phyloP scores from a whole-genome alignment of 1,140 invertebrate species.

The Lepidotrigona ventralis region DNA sequence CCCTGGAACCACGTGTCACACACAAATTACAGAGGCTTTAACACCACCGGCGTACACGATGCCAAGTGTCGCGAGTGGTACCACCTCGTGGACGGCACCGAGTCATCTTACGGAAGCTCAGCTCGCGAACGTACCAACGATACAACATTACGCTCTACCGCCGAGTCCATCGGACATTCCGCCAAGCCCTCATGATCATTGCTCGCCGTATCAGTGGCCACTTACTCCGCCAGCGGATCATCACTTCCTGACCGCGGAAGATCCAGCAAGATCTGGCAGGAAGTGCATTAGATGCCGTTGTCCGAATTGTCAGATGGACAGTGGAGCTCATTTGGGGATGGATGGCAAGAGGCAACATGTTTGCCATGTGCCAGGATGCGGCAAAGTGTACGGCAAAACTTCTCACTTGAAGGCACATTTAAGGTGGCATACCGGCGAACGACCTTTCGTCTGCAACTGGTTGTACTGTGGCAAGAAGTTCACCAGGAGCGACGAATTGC shows the following conservation, averaged over 20 bases:
- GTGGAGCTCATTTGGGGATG: conserved; percentile 80
- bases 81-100: conserved; percentile 60
- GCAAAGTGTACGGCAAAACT: conserved; percentile 95
- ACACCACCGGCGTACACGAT: conserved; percentile 63
- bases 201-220: conserved; percentile 64
- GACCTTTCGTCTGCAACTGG: conserved; percentile 89
- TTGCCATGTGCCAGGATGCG: conserved; percentile 95
- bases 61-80: conserved; percentile 48
- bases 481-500: conserved; percentile 93
- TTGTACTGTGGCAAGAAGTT: conserved; percentile 92
- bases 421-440: conserved; percentile 91
- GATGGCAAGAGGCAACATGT: conserved; percentile 90
- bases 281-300: conserved; percentile 85
- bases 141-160: conserved; percentile 68
- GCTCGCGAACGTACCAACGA: conserved; percentile 40
- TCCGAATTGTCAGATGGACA: conserved; percentile 86
- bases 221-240: conserved; percentile 57
- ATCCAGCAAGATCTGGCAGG: conserved; percentile 44
- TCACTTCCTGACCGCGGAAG: conserved; percentile 12
- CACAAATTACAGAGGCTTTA: conserved; percentile 62
- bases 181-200: conserved; percentile 56
- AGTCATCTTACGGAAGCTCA: conserved; percentile 51
- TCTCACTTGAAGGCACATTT: conserved; percentile 94
- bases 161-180: conserved; percentile 63
- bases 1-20: conserved; percentile 44